Conservation (phyloP, 1,140 invertebrate species). For the Caligus rogercresseyi region DNA sequence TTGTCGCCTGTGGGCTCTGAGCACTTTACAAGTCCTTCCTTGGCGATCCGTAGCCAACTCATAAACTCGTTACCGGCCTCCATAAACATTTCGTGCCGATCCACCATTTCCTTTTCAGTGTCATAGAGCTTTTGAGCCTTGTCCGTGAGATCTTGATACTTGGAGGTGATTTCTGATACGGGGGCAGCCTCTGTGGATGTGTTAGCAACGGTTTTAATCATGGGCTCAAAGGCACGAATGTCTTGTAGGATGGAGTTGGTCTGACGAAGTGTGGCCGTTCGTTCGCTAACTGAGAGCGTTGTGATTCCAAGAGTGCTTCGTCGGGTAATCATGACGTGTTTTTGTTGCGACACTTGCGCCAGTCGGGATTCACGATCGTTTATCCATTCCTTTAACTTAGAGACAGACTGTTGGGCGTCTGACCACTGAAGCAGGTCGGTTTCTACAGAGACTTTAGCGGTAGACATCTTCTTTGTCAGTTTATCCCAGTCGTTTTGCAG, state of each 20-base stretch:
- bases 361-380: conserved; percentile 76
- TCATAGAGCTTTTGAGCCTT: conserved; percentile 71
- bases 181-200: conserved; percentile 74
- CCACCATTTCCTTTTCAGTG: conserved; percentile 74
- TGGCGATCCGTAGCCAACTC: conserved; percentile 69
- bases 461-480: conserved; percentile 74
- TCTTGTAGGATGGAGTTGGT: conserved; percentile 74
- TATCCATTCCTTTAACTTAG: conserved; percentile 85
- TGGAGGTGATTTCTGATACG: conserved; percentile 66
- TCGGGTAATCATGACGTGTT: conserved; percentile 29
- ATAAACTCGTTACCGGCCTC: conserved; percentile 77
- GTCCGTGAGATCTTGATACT: conserved; percentile 72
- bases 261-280: conserved; percentile 68
- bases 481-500: conserved; percentile 82
- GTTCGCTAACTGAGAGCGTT: conserved; percentile 56
- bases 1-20: conserved; percentile 85
- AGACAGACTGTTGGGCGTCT: conserved; percentile 80
- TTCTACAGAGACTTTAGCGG: conserved; percentile 75
- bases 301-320: conserved; percentile 43
- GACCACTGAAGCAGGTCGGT: conserved; percentile 80
- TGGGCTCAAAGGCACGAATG: conserved; percentile 51
- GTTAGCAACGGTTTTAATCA: conserved; percentile 77
- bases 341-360: conserved; percentile 75
- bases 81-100: conserved; percentile 67
- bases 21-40: conserved; percentile 76